phyloP scores from a whole-genome alignment of 2,113 vertebrate species.

The Gadus chalcogrammus region DNA sequence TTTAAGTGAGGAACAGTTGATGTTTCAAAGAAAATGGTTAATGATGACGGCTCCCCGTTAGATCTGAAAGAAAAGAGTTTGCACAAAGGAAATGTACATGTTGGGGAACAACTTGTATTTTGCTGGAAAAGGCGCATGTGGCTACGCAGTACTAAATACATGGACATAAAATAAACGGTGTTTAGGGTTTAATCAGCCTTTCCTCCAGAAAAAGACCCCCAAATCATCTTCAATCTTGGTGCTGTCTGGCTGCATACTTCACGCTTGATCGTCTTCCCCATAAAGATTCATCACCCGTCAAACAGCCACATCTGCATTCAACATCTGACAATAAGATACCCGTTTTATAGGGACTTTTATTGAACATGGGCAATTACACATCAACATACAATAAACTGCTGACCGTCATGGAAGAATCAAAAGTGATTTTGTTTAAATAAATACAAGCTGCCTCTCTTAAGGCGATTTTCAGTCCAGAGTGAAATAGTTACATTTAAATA shows the following conservation, averaged over 20 bases:
- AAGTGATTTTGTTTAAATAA: too few relatives aligned
- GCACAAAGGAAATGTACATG: neutral
- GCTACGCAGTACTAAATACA: neutral
- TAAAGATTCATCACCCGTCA: conserved; percentile 25
- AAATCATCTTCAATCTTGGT: conserved; percentile 8
- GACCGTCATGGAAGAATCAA: too few relatives aligned
- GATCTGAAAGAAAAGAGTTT: neutral
- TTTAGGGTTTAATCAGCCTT: neutral
- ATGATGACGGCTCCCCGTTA: neutral
- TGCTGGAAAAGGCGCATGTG: too few relatives aligned
- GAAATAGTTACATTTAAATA: too few relatives aligned
- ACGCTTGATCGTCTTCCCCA: conserved; percentile 33
- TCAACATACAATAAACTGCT: too few relatives aligned
- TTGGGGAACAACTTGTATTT: too few relatives aligned
- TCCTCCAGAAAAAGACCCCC: neutral
- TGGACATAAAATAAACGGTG: neutral
- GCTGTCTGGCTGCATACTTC: neutral
- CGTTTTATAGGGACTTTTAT: too few relatives aligned
- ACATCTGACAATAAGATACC: conserved; percentile 16
- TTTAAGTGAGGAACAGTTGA: too few relatives aligned
- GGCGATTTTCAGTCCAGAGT: too few relatives aligned
- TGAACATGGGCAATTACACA: too few relatives aligned
- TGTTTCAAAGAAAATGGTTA: too few relatives aligned
- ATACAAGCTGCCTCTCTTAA: too few relatives aligned
- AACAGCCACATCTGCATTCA: conserved; percentile 50